Percentiles rank a stretch among this genome's conserved stretches.
Evolutionary conservation across 2,888 invertebrate species (phyloP).

Genomic region (Exephanes ischioxanthus): DNA sequence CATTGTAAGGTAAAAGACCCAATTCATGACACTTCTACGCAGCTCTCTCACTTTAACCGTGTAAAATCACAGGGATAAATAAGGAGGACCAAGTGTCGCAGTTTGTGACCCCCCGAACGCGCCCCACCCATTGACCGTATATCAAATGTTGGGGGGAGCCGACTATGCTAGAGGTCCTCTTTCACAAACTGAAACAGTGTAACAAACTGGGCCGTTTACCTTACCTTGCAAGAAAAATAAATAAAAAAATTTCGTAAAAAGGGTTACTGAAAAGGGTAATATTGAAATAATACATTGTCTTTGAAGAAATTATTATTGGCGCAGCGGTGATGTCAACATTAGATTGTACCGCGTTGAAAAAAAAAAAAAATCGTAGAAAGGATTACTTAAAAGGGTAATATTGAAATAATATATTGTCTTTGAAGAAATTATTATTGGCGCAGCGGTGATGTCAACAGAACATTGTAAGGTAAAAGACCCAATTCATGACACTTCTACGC

Average conservation of each 20-base stretch:
- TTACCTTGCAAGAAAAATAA: not conserved
- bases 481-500: too few relatives aligned
- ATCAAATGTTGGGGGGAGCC: too few relatives aligned
- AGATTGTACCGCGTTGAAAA: not conserved
- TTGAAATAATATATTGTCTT: not conserved
- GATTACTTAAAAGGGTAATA: not conserved
- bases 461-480: not conserved
- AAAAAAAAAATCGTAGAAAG: slow-evolving; percentile 4
- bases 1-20: too few relatives aligned
- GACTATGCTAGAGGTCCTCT: too few relatives aligned
- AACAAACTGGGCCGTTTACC: too few relatives aligned
- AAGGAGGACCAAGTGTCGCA: too few relatives aligned
- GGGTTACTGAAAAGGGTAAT: not conserved
- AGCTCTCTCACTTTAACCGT: too few relatives aligned
- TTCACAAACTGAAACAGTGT: too few relatives aligned
- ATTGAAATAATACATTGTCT: not conserved
- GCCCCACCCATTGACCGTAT: too few relatives aligned
- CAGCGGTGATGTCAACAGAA: not conserved
- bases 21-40: too few relatives aligned
- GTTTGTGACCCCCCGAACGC: too few relatives aligned
- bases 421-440: not conserved
- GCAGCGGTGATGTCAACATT: not conserved
- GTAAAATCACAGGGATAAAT: too few relatives aligned
- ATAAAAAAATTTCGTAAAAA: slow-evolving; percentile 23
- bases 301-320: not conserved